These are phyloP conservation scores for Hydrozoanthus gracilis DNA, from an alignment of 92 coral and sea anemone species.

Conservation along the genomic window DNA sequence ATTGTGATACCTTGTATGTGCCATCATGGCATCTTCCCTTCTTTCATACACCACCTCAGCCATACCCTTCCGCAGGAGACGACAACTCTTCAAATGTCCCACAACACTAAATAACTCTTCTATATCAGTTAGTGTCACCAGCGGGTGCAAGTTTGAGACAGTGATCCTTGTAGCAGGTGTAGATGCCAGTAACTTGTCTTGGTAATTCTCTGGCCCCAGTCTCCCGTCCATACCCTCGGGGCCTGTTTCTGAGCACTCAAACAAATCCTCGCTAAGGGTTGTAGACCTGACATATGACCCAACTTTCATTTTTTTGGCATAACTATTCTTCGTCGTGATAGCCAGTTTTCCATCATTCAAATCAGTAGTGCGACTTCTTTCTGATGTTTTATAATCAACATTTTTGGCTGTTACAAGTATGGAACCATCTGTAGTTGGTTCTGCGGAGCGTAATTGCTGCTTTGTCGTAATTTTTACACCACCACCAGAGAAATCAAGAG, in stretches of 20 bases:
- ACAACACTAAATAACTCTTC: constrained; percentile 89
- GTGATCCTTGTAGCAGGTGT: constrained; percentile 65
- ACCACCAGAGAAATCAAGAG: constrained; percentile 61
- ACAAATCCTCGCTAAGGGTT: background rate
- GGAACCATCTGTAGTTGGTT: constrained; percentile 24
- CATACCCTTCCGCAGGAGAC: constrained; percentile 76
- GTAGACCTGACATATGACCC: background rate
- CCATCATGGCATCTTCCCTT: constrained; percentile 79
- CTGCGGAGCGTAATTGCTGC: constrained; percentile 41
- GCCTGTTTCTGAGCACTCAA: constrained; percentile 20
- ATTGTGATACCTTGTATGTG: constrained; percentile 76
- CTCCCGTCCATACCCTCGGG: constrained; percentile 56
- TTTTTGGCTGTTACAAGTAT: constrained; percentile 23
- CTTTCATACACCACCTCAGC: constrained; percentile 83
- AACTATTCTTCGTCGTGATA: constrained; percentile 33
- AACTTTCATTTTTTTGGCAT: background rate
- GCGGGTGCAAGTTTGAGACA: constrained; percentile 81
- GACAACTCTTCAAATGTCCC: constrained; percentile 79
- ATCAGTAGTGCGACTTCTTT: constrained; percentile 41
- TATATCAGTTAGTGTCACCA: constrained; percentile 79
- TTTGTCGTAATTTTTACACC: constrained; percentile 72
- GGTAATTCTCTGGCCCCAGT: constrained; percentile 56
- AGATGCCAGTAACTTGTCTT: constrained; percentile 45
- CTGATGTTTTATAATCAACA: constrained; percentile 52
- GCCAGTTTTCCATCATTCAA: constrained; percentile 36